Conservation (phyloP, 2,888 invertebrate species). For the Eupithecia subfuscata region DNA sequence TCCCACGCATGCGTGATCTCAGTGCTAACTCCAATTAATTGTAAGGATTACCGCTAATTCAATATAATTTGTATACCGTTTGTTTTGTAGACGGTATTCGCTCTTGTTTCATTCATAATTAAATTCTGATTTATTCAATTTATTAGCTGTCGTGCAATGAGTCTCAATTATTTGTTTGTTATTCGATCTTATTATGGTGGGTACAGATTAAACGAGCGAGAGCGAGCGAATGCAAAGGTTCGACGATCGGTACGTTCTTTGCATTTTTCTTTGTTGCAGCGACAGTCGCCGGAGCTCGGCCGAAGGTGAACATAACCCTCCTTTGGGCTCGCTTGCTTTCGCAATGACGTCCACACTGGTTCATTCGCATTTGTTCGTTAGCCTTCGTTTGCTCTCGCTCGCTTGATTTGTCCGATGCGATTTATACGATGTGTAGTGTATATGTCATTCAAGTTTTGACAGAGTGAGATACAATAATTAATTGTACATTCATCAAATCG, state of each 20-base stretch:
- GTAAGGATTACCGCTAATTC: constrained; percentile 83
- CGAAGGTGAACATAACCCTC: no score
- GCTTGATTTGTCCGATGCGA: no score
- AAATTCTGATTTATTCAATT: constrained; percentile 55
- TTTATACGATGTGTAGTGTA: no score
- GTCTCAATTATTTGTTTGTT: constrained; percentile 19
- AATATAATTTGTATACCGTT: constrained; percentile 81
- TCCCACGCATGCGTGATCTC: constrained; percentile 78
- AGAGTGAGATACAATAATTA: not conserved
- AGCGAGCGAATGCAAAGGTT: no score
- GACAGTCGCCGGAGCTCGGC: no score
- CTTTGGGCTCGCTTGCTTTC: no score
- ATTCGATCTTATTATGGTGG: not conserved
- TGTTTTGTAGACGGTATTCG: constrained; percentile 74
- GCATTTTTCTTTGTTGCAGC: no score
- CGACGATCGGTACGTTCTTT: no score
- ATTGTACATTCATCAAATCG: not conserved
- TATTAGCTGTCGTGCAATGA: constrained; percentile 20
- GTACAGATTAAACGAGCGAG: no score
- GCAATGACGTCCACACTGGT: no score
- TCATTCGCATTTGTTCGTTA: no score
- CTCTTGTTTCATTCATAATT: constrained; percentile 60
- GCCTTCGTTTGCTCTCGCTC: no score
- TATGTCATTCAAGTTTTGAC: not conserved
- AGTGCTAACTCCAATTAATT: constrained; percentile 83